Evolutionary conservation across 2,888 invertebrate genomes (phyloP).

Genomic region (Amiota mariae): DNA sequence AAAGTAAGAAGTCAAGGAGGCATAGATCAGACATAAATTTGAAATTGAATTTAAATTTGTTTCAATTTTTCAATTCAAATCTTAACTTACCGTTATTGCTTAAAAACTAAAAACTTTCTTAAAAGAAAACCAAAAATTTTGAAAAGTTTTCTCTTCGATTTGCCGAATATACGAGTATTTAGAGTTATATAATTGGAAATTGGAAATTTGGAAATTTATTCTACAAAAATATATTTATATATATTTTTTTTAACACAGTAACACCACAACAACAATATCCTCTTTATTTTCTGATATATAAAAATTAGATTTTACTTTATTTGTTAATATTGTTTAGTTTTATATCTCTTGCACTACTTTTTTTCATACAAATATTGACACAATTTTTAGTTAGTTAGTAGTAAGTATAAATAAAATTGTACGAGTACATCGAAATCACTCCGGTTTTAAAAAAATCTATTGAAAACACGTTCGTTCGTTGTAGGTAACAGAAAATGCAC

Average conservation of each 20-base stretch:
- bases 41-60: conserved; percentile 50
- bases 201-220: conserved; percentile 13
- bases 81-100: conserved; percentile 60
- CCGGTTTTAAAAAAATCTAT: too few relatives aligned
- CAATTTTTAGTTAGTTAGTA: too few relatives aligned
- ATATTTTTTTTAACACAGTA: conserved; percentile 24
- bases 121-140: too few relatives aligned
- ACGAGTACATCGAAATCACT: too few relatives aligned
- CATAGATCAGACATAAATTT: conserved; percentile 51
- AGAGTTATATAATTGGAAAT: conserved; percentile 6
- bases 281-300: conserved; percentile 30
- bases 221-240: conserved; percentile 16
- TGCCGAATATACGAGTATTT: conserved; percentile 44
- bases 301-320: background rate
- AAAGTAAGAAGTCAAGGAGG: conserved; percentile 26
- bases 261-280: conserved; percentile 36
- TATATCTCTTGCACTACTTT: background rate
- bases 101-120: conserved; percentile 46
- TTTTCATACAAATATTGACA: background rate
- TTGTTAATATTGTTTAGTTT: conserved; percentile 3
- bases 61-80: background rate
- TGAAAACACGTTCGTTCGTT: conserved; percentile 1
- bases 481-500: conserved; percentile 18
- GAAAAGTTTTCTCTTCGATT: conserved; percentile 6
- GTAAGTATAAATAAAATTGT: too few relatives aligned